Percentiles rank a stretch among this genome's conserved stretches.
Conservation (phyloP, 2,888 invertebrate genomes). For the Zelleria hepariella region DNA sequence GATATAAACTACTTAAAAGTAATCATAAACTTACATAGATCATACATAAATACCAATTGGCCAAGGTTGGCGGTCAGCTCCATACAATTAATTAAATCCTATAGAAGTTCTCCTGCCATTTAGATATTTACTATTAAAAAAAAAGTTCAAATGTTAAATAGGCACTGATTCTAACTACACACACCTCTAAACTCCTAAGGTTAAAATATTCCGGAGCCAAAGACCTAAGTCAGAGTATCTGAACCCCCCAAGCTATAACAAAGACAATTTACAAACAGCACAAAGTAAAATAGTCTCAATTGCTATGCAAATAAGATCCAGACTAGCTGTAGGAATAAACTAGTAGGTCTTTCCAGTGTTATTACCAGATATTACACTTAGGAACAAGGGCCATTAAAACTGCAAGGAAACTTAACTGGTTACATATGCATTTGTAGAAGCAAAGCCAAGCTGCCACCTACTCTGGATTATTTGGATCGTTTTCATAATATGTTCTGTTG, state of each 20-base stretch:
- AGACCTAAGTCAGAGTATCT: background rate
- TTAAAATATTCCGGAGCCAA: slow-evolving; percentile 5
- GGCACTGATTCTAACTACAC: background rate
- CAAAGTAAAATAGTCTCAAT: background rate
- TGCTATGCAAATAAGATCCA: background rate
- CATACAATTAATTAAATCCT: background rate
- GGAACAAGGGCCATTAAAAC: slow-evolving; percentile 58
- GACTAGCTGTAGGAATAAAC: background rate
- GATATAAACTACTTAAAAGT: too few species aligned
- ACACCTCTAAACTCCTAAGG: too few species aligned
- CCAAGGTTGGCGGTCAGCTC: background rate
- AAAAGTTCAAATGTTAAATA: background rate
- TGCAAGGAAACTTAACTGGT: slow-evolving; percentile 49
- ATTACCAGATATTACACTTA: slow-evolving; percentile 65
- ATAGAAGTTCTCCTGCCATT: background rate
- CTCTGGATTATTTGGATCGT: too few species aligned
- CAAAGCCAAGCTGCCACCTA: slow-evolving; percentile 1
- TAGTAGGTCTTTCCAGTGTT: slow-evolving; percentile 22
- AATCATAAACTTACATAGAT: too few species aligned
- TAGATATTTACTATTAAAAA: too few species aligned
- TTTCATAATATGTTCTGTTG: too few species aligned
- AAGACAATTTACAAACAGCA: background rate
- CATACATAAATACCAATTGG: too few species aligned
- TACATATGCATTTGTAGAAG: slow-evolving; percentile 47
- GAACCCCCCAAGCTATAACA: background rate